A percentile compares a stretch with the other conserved stretches of the same genome.
Evolutionary conservation across 2,113 vertebrate species (phyloP).

Genomic region (Zapus hudsonius): DNA sequence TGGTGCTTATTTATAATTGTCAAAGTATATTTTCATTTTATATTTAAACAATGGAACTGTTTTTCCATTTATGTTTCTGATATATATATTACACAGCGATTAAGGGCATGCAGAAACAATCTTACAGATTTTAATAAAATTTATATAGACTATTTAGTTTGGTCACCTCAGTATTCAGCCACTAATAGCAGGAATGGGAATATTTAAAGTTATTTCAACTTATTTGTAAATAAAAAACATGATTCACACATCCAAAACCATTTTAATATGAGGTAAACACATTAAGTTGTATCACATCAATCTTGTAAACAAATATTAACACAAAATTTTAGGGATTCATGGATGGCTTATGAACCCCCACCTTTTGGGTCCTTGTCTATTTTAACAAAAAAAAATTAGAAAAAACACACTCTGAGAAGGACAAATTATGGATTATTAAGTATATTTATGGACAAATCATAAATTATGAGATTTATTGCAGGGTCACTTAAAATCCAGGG

Average conservation of each 20-base stretch:
- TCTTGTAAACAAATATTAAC: no score
- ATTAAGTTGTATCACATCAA: no score
- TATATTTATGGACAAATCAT: no score
- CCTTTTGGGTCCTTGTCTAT: no score
- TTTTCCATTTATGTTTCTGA: not conserved
- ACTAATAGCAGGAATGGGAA: not conserved
- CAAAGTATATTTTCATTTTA: constrained; percentile 8
- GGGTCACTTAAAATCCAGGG: no score
- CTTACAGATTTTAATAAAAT: not conserved
- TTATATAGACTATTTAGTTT: not conserved
- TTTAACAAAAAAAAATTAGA: no score
- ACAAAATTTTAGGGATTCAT: no score
- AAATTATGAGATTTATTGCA: no score
- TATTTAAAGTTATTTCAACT: not conserved
- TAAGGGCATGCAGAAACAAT: not conserved
- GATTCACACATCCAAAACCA: not conserved
- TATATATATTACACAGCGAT: not conserved
- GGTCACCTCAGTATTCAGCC: not conserved
- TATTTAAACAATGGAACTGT: constrained; percentile 19
- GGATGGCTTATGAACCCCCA: no score
- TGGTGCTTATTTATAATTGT: constrained; percentile 5
- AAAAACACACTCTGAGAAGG: no score
- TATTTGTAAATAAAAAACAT: not conserved
- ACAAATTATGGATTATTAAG: no score
- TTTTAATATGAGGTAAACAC: no score